Percentiles rank a stretch among this genome's conserved stretches.
Conservation (phyloP, 1,140 invertebrate species). For the Zophobas morio region DNA sequence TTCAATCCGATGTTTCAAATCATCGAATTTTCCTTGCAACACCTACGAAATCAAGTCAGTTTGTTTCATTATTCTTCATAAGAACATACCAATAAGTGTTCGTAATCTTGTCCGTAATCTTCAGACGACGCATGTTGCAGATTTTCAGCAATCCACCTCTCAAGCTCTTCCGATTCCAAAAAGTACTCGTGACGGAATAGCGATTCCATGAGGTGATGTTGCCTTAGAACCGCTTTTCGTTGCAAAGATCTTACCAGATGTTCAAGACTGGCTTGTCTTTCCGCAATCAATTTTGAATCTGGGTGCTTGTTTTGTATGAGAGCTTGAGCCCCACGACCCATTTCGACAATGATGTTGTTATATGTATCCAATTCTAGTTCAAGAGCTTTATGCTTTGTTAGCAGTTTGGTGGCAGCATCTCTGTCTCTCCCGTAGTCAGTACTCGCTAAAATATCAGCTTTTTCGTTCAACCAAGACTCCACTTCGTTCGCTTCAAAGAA, state of each 20-base stretch:
- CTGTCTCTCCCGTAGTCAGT: conserved; percentile 91
- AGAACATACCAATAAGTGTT: conserved; percentile 86
- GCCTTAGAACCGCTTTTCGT: conserved; percentile 83
- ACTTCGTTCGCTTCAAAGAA: conserved; percentile 93
- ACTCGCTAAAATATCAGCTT: conserved; percentile 84
- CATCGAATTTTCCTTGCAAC: conserved; percentile 94
- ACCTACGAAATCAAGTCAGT: conserved; percentile 70
- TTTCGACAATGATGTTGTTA: conserved; percentile 91
- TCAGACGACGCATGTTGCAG: conserved; percentile 91
- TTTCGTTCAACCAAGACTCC: conserved; percentile 93
- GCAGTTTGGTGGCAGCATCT: conserved; percentile 89
- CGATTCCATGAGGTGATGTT: conserved; percentile 90
- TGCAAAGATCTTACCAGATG: conserved; percentile 88
- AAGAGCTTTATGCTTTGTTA: conserved; percentile 93
- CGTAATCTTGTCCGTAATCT: conserved; percentile 98
- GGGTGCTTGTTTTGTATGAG: conserved; percentile 85
- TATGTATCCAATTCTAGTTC: conserved; percentile 96
- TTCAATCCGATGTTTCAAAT: conserved; percentile 93
- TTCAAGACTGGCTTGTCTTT: conserved; percentile 82
- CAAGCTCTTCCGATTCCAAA: conserved; percentile 90
- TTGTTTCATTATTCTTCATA: conserved; percentile 9
- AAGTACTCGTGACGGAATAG: conserved; percentile 95
- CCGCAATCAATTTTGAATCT: conserved; percentile 84
- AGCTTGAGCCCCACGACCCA: conserved; percentile 87
- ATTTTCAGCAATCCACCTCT: conserved; percentile 96